Base-by-base conservation (phyloP, 2,113 vertebrate species). In the Meleagris gallopavo region DNA sequence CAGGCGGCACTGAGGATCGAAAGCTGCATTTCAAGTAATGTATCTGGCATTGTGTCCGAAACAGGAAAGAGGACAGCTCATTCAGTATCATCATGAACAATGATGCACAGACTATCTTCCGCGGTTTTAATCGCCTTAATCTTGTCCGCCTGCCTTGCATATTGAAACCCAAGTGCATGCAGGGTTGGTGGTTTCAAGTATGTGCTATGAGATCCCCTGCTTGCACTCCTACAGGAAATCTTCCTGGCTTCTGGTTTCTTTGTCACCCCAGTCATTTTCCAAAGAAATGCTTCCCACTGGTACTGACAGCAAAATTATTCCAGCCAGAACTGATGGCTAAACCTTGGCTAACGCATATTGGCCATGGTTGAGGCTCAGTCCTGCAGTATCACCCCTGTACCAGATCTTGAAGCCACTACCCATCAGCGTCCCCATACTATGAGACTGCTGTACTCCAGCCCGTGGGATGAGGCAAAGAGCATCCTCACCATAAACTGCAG, bases 281-380 rank as follows among this genome's bases (percentile, higher is more conserved):
- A 48, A 27, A 55, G 6, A 83, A 86, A 52, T 7, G 22, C 36
- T 15, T 74, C 38, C 45, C 0, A 0, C 8, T 77, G 30, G 18
- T 21, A 69, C 9, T 6, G 9, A 15, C 43, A 64, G 40, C 13
- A 46, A 15, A 1, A 1, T 57, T 52, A 38, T 57, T 72, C 34
- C 71, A 72, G 40, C 40, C 41, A 43, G 24, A 45, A 13, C 21
- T 48, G 48, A 69, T 69, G 34, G 77, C 30, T 58, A 58, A 58
- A 12, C 55, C 62, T 65, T n/a, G n/a, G 6, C 9, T 60, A 19
- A 52, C 65, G 11, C 0, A 0, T 24, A 5, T 24, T 48, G 17
- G 14, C 30, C 32, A 13, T 7, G n/a, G 38, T 50, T 22, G 21
- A 29, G 43, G 38, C n/a, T 62, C n/a, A 89, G 36, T 81, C n/a